Evolutionary conservation across 2,113 vertebrate genomes (phyloP).

Genomic region (Rhombomys opimus): DNA sequence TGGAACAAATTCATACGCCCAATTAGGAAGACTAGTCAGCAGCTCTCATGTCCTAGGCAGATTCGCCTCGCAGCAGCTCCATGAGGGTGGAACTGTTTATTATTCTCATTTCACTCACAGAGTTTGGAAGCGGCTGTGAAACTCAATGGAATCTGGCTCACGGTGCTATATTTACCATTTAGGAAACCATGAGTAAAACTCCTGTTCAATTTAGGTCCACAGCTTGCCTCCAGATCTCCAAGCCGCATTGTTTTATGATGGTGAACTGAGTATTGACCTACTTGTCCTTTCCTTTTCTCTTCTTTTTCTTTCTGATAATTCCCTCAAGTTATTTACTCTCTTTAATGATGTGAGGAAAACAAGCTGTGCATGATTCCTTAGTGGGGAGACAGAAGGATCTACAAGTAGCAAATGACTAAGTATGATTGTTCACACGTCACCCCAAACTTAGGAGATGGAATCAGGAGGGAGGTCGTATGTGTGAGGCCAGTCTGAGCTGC

Average conservation of each 20-base stretch:
- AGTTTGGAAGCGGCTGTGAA: background rate
- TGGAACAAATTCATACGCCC: constrained; percentile 47
- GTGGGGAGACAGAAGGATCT: background rate
- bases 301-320: background rate
- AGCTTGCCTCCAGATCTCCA: background rate
- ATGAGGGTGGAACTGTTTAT: background rate
- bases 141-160: background rate
- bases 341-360: background rate
- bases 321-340: background rate
- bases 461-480: background rate
- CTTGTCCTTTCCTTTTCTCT: background rate
- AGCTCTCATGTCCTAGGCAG: background rate
- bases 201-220: background rate
- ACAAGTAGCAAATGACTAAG: background rate
- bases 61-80: background rate
- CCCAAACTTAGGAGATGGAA: background rate
- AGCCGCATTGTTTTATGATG: background rate
- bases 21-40: constrained; percentile 30
- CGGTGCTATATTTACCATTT: background rate
- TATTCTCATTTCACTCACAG: background rate
- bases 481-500: background rate
- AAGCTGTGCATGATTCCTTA: background rate
- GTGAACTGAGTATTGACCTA: background rate
- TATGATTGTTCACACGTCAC: too few relatives aligned
- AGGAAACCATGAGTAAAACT: background rate